A percentile compares a stretch with the other conserved stretches of the same genome.
Evolutionary conservation across 23 tunicate genomes (phyloP).

Genomic region (Phallusia fumigata): DNA sequence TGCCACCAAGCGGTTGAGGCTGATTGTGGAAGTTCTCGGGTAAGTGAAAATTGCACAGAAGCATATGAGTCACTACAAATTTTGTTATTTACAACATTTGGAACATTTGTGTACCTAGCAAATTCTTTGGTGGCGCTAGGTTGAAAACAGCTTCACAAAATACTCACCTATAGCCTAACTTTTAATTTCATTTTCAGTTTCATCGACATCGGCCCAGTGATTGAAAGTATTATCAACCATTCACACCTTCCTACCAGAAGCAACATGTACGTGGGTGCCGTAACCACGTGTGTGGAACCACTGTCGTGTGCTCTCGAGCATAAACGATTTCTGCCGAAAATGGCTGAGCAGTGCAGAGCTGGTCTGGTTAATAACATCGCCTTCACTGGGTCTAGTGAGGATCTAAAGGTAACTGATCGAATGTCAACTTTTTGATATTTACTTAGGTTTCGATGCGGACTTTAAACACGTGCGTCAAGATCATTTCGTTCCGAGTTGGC

Average conservation of each 20-base stretch:
- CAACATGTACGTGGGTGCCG: constrained; percentile 63
- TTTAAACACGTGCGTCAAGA: too few species aligned
- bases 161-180: too few species aligned
- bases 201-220: constrained; percentile 47
- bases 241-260: constrained; percentile 28
- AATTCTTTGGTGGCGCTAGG: too few species aligned
- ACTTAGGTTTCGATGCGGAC: too few species aligned
- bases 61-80: too few species aligned
- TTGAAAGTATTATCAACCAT: constrained; percentile 57
- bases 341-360: constrained; percentile 48
- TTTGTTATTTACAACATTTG: too few species aligned
- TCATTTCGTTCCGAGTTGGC: too few species aligned
- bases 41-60: constrained; percentile 24
- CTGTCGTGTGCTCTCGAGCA: constrained; percentile 28
- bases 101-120: too few species aligned
- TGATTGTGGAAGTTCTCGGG: constrained; percentile 63
- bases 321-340: constrained; percentile 35
- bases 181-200: constrained; percentile 60
- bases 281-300: constrained; percentile 66
- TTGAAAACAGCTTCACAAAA: too few species aligned
- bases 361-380: constrained; percentile 60
- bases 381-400: constrained; percentile 47
- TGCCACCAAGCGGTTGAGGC: constrained; percentile 57
- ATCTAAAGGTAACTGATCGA: constrained; percentile 41
- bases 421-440: too few species aligned